Percentiles rank a stretch among this genome's conserved stretches.
phyloP scores from a whole-genome alignment of 2,888 invertebrate genomes.

The Amiota communis region DNA sequence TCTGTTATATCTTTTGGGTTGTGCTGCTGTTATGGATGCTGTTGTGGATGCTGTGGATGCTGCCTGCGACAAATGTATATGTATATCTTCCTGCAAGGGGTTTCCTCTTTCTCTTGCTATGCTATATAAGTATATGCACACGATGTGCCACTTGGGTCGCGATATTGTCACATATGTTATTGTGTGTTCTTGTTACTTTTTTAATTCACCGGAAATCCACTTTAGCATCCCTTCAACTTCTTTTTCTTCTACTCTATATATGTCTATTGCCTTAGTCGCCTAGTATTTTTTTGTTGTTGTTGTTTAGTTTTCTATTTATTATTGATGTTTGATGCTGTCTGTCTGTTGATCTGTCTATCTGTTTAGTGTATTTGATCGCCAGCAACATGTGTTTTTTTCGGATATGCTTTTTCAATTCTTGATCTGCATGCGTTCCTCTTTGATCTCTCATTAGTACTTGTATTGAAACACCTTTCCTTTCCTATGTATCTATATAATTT shows the following conservation, averaged over 20 bases:
- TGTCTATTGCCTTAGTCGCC: conserved; percentile 22
- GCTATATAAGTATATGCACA: not conserved
- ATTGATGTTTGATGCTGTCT: not conserved
- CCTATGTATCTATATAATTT: conserved; percentile 40
- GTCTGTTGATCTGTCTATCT: conserved; percentile 53
- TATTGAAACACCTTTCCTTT: conserved; percentile 40
- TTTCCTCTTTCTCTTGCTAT: conserved; percentile 6
- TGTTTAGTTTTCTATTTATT: conserved; percentile 22
- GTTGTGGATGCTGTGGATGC: conserved; percentile 5
- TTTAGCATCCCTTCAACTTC: conserved; percentile 53
- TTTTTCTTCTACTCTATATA: conserved; percentile 8
- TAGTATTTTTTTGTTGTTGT: conserved; percentile 35
- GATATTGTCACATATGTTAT: conserved; percentile 55
- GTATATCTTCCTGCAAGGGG: conserved; percentile 40
- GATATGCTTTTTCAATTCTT: conserved; percentile 39
- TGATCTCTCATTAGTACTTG: conserved; percentile 39
- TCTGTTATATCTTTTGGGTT: not conserved
- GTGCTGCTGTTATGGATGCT: not conserved
- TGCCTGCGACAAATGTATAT: conserved; percentile 2
- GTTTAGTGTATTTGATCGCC: conserved; percentile 47
- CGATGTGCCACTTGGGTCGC: conserved; percentile 6
- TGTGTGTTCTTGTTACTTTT: conserved; percentile 30
- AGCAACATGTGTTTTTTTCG: conserved; percentile 59
- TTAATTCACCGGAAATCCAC: conserved; percentile 70
- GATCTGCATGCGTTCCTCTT: conserved; percentile 25